These are phyloP conservation scores for Lasioglossum oenotherae DNA, from an alignment of 2,888 invertebrate species.

Conservation along the genomic window DNA sequence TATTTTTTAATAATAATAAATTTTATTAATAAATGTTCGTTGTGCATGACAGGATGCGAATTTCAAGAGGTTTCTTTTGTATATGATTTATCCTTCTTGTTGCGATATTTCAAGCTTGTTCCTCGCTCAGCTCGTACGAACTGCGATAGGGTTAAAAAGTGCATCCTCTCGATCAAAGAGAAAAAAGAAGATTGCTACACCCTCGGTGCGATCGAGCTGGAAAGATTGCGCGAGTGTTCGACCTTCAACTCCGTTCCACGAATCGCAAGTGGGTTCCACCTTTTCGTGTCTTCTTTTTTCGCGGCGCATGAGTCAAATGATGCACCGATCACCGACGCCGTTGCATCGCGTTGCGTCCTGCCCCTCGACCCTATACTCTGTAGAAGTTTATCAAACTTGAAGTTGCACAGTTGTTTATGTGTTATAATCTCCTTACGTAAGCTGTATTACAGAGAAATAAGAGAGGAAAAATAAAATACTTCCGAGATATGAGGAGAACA, in stretches of 20 bases:
- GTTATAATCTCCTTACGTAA: too few species aligned
- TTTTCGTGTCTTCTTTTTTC: conserved; percentile 19
- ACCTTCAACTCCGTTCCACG: conserved; percentile 3
- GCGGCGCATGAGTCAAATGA: conserved; percentile 6
- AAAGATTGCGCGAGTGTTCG: conserved; percentile 9
- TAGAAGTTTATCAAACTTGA: conserved; percentile 30
- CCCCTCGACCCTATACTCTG: neutral
- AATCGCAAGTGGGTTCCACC: conserved; percentile 17
- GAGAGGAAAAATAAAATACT: too few species aligned
- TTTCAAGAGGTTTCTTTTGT: too few species aligned
- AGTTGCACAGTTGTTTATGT: neutral
- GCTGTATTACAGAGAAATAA: too few species aligned
- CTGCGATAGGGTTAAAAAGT: neutral
- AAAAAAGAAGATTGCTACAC: neutral
- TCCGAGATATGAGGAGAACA: too few species aligned
- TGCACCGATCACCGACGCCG: conserved; percentile 24
- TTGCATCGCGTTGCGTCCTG: neutral
- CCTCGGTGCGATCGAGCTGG: neutral
- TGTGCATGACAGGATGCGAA: too few species aligned
- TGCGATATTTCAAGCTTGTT: neutral
- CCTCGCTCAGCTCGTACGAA: neutral
- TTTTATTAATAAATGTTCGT: too few species aligned
- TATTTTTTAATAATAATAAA: too few species aligned
- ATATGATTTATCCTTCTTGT: neutral
- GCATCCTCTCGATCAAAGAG: neutral